Conservation (phyloP, 2,113 vertebrate species). For the Myotis lucifugus region DNA sequence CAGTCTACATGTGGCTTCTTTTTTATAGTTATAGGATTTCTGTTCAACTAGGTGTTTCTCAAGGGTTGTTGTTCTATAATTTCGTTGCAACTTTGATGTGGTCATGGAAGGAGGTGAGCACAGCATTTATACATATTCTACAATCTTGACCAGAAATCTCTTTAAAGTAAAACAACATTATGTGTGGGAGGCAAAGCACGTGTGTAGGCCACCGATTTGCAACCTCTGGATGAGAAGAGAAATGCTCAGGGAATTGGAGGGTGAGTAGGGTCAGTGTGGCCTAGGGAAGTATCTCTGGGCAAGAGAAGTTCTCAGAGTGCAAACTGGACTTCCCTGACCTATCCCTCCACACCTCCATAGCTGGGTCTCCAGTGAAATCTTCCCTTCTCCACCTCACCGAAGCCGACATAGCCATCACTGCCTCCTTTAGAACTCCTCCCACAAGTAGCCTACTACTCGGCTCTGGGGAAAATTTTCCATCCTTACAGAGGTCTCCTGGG, state of each 20-base stretch:
- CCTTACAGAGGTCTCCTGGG: neutral
- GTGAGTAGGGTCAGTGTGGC: neutral
- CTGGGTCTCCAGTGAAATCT: neutral
- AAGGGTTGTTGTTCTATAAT: neutral
- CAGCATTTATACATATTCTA: neutral
- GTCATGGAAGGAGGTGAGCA: neutral
- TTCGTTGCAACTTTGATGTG: neutral
- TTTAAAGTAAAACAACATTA: neutral
- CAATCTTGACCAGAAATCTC: neutral
- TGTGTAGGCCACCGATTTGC: neutral
- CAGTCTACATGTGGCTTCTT: neutral
- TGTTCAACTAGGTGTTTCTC: neutral
- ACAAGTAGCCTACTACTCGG: neutral
- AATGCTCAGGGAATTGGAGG: neutral
- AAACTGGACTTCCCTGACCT: neutral
- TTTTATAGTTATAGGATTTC: neutral
- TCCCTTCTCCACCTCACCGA: neutral
- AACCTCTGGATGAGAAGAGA: neutral
- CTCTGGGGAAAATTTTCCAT: neutral
- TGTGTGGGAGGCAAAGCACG: neutral
- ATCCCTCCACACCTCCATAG: neutral
- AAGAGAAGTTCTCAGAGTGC: neutral
- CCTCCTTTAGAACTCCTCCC: neutral
- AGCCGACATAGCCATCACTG: neutral
- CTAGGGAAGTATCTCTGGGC: too few species aligned